Base-by-base conservation (phyloP, 35 echinoderm and acorn worm genomes). In the Chiridota heheva region DNA sequence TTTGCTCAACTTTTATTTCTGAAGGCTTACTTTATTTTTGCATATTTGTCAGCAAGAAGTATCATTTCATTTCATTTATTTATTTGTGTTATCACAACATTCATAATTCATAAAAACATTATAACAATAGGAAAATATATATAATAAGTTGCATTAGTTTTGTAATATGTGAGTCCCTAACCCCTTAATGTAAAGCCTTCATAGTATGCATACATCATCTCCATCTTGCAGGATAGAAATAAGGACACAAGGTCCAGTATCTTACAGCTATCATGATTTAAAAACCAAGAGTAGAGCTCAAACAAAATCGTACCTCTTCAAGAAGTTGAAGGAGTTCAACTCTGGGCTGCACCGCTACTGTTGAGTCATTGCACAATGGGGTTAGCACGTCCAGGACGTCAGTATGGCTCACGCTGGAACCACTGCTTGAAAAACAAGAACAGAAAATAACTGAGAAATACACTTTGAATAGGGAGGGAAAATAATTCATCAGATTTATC, bases 361-460 rank as follows among this genome's bases (percentile, higher is more conserved):
- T 61, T 18, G 53, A 81, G 46, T 96, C 91, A 67, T 74, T 70
- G 51, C 86, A 96, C 40, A 96, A 96, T 42, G 91, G 87, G 38
- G 82, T 84, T 24, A 96, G 75, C 8, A 88, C 79, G 40, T 72
- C 78, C 2, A 93, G 42, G 1, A 93, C 77, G 60, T 93, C 67
- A 78, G 68, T 82, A 18, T 86, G 74, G 69, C 61, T 82, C 8
- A 93, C 84, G 8, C 81, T 10, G 3, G 38, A 83, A 70, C 90
- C 90, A 30, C 90, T 93, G 77, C 10, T 64, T 70, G 25, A 24
- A 44, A 70, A 67, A 59, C 26, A 16, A 29, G 26, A 2, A 58
- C 71, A 36, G 3, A 48, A 3, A 35, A 28, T 24, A 81, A 40
- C 3, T 36, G 29, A 26, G 37, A 33, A 36, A 36, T 37, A 33